Conservation (phyloP, 2,888 invertebrate species). For the Timema podura region DNA sequence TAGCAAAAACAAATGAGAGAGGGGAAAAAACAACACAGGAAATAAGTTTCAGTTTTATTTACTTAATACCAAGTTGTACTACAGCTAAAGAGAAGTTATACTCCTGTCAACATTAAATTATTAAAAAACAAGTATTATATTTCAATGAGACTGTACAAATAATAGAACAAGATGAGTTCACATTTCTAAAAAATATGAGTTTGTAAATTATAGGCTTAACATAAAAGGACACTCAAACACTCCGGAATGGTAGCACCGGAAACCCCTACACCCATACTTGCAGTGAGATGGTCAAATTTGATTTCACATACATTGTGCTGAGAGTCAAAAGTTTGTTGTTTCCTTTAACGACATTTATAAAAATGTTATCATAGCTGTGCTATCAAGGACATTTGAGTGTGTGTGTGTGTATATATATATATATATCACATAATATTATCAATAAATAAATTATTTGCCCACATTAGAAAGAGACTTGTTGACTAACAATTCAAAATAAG, state of each 20-base stretch:
- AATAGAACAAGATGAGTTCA: conserved; percentile 21
- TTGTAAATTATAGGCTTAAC: conserved; percentile 19
- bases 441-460: too few species aligned
- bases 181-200: neutral
- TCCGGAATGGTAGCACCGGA: conserved; percentile 26
- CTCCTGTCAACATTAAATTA: conserved; percentile 30
- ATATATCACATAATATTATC: too few species aligned
- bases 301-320: neutral
- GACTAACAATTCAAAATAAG: too few species aligned
- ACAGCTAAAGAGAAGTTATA: conserved; percentile 27
- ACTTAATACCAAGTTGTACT: conserved; percentile 29
- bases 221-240: conserved; percentile 23
- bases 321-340: too few species aligned
- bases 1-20: too few species aligned
- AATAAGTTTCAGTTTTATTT: conserved; percentile 19
- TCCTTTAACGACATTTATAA: too few species aligned
- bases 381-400: too few species aligned
- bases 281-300: neutral
- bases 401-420: too few species aligned
- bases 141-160: conserved; percentile 25
- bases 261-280: conserved; percentile 1
- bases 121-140: conserved; percentile 28
- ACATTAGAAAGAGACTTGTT: too few species aligned
- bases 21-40: too few species aligned
- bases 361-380: too few species aligned